These are phyloP conservation scores for Willowsia nigromaculata DNA, from an alignment of 2,888 invertebrate genomes.

Conservation along the genomic window DNA sequence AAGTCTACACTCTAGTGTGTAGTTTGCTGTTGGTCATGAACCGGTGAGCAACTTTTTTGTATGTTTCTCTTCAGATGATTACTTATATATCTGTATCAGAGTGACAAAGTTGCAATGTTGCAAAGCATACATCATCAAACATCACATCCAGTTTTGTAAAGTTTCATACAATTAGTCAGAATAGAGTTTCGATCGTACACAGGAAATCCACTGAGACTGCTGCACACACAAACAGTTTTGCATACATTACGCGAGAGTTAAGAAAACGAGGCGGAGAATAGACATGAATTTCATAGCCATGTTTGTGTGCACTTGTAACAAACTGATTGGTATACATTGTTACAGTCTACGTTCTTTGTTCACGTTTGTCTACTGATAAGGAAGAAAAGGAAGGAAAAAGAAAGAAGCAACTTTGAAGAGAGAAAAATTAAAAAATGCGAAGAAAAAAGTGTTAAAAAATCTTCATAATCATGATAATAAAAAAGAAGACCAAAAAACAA, in stretches of 20 bases:
- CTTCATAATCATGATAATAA: not conserved
- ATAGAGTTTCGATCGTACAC: too few species aligned
- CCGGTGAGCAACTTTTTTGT: conserved; percentile 36
- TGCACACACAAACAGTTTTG: too few species aligned
- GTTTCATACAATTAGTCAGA: too few species aligned
- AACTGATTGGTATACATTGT: not conserved
- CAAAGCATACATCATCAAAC: not conserved
- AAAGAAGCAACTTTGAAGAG: not conserved
- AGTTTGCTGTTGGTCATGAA: conserved; percentile 18
- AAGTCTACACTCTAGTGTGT: not conserved
- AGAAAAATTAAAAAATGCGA: not conserved
- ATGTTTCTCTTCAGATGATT: too few species aligned
- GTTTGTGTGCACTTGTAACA: not conserved
- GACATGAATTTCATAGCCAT: not conserved
- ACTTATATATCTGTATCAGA: too few species aligned
- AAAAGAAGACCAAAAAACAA: conserved; percentile 12
- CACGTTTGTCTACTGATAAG: not conserved
- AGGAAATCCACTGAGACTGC: too few species aligned
- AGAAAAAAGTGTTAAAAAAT: not conserved
- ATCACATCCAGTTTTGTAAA: too few species aligned
- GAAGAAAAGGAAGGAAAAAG: not conserved
- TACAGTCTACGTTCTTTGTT: not conserved
- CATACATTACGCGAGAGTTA: too few species aligned
- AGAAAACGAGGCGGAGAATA: not conserved
- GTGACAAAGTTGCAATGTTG: not conserved